Evolutionary conservation across 2,113 vertebrate species (phyloP).

Genomic region (Psophia crepitans): DNA sequence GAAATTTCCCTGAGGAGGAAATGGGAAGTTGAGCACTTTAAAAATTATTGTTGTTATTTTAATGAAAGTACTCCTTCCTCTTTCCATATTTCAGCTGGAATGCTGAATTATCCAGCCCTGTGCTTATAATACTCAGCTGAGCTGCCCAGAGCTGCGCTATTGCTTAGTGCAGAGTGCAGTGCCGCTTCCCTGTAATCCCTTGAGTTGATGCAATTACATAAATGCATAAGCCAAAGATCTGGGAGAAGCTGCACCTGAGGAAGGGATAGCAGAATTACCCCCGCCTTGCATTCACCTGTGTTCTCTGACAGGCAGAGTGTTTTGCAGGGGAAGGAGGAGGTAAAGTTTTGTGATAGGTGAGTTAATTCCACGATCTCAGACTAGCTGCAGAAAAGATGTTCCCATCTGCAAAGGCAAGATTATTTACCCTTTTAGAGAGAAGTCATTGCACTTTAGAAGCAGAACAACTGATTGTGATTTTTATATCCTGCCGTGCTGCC

Average conservation of each 20-base stretch:
- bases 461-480: neutral
- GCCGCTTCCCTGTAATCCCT: neutral
- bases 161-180: neutral
- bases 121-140: neutral
- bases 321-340: neutral
- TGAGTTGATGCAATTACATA: neutral
- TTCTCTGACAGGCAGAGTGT: neutral
- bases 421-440: neutral
- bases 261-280: neutral
- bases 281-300: neutral
- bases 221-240: neutral
- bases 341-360: neutral
- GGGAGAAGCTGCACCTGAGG: neutral
- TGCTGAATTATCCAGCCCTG: neutral
- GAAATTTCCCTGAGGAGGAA: neutral
- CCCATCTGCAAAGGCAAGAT: neutral
- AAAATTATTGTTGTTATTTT: neutral
- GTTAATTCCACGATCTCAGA: neutral
- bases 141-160: neutral
- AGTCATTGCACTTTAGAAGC: neutral
- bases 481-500: neutral
- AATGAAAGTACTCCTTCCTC: neutral
- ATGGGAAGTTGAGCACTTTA: neutral
- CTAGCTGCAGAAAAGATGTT: neutral
- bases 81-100: neutral